Percentiles rank a stretch among this genome's conserved stretches.
These are phyloP conservation scores for Melitaea athalia DNA, from an alignment of 2,888 invertebrate species.

Conservation along the genomic window DNA sequence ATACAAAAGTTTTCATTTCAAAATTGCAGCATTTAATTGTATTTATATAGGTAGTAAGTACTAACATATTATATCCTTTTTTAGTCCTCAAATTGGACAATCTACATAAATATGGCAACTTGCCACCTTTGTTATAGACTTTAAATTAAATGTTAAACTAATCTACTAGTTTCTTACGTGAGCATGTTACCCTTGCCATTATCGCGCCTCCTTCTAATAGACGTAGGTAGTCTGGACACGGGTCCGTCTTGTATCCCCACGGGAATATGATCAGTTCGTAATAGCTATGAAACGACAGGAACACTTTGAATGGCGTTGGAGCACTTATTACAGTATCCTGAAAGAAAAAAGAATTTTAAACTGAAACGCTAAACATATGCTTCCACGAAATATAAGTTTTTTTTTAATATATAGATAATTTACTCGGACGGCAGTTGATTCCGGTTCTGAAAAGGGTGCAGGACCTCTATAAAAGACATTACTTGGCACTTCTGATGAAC, in stretches of 20 bases:
- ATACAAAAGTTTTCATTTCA: background rate
- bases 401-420: conserved; percentile 14
- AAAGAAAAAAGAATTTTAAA: conserved; percentile 32
- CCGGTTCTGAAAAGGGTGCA: conserved; percentile 93
- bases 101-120: too few relatives aligned
- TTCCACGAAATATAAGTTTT: background rate
- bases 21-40: too few relatives aligned
- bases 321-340: conserved; percentile 71
- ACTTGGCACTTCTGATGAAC: conserved; percentile 90
- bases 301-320: conserved; percentile 64
- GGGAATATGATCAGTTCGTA: conserved; percentile 75
- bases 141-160: conserved; percentile 3
- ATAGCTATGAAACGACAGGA: conserved; percentile 75
- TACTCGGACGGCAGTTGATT: conserved; percentile 85
- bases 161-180: conserved; percentile 43
- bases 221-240: conserved; percentile 67
- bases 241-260: conserved; percentile 69
- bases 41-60: too few relatives aligned
- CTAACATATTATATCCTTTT: too few relatives aligned
- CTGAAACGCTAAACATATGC: background rate
- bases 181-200: conserved; percentile 69
- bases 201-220: conserved; percentile 65
- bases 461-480: conserved; percentile 91
- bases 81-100: too few relatives aligned
- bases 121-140: too few relatives aligned